Conservation (phyloP, 2,888 invertebrate genomes). For the Temnothorax ravouxi region DNA sequence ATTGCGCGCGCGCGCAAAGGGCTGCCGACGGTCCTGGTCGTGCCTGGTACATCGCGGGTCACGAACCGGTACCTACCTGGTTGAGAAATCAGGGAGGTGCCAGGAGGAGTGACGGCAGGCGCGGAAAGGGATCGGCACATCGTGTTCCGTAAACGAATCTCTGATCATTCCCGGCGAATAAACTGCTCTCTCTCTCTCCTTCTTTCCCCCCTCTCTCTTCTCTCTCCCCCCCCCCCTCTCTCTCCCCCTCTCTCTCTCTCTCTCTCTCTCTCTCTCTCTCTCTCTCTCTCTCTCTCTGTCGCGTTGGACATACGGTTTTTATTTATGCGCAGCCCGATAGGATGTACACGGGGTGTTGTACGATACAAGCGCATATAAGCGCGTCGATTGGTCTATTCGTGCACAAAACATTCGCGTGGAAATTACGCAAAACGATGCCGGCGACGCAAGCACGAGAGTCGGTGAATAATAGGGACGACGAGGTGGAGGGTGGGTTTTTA, state of each 20-base stretch:
- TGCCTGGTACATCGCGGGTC: slow-evolving; percentile 73
- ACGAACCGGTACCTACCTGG: slow-evolving; percentile 68
- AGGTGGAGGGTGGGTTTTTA: slow-evolving; percentile 17
- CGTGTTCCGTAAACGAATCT: slow-evolving; percentile 78
- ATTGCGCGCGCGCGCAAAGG: slow-evolving; percentile 43
- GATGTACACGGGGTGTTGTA: not conserved
- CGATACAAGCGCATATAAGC: not conserved
- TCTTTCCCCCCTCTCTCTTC: not conserved
- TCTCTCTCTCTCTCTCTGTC: slow-evolving; percentile 57
- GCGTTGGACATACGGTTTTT: slow-evolving; percentile 50
- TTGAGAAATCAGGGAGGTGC: slow-evolving; percentile 44
- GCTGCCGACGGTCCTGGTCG: slow-evolving; percentile 63
- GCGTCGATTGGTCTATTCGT: slow-evolving; percentile 14
- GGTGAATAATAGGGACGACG: slow-evolving; percentile 39
- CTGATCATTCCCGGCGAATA: slow-evolving; percentile 76
- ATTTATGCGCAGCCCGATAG: slow-evolving; percentile 48
- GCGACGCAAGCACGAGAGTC: slow-evolving; percentile 14
- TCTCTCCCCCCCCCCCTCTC: no score
- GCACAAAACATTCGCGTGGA: slow-evolving; percentile 49
- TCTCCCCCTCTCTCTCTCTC: no score
- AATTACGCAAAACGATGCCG: slow-evolving; percentile 57
- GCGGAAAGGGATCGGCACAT: slow-evolving; percentile 60
- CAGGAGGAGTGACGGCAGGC: slow-evolving; percentile 45
- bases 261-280: slow-evolving; percentile 30
- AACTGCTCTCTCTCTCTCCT: slow-evolving; percentile 67